Conservation (phyloP, 2,113 vertebrate genomes). For the Columba janthina region DNA sequence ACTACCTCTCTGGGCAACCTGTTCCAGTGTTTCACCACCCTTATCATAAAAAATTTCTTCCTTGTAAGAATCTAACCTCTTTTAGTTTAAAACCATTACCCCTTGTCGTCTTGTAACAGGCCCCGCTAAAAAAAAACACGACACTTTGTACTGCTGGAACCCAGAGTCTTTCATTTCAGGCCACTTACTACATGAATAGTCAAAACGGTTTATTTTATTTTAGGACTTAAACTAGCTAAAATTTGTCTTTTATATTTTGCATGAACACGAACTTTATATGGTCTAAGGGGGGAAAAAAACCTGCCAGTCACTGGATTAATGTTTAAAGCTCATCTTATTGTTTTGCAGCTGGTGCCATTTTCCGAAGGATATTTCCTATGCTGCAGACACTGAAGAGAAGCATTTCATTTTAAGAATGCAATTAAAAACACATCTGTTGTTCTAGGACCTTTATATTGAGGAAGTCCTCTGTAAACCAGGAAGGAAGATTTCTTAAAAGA, state of each 20-base stretch:
- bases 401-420: conserved; percentile 63
- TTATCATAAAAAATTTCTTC: too few species aligned
- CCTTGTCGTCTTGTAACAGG: too few species aligned
- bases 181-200: neutral
- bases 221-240: neutral
- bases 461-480: neutral
- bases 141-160: neutral
- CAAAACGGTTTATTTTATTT: conserved; percentile 2
- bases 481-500: neutral
- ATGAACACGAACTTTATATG: conserved; percentile 46
- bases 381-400: conserved; percentile 39
- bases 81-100: too few species aligned
- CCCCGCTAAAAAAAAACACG: neutral
- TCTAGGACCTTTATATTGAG: conserved; percentile 32
- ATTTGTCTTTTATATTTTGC: conserved; percentile 34
- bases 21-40: too few species aligned
- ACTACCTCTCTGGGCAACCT: too few species aligned
- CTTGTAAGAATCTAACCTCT: too few species aligned
- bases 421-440: conserved; percentile 71
- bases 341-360: conserved; percentile 68
- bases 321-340: conserved; percentile 66
- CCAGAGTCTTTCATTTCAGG: neutral
- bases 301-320: conserved; percentile 47
- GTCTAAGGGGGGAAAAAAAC: conserved; percentile 20
- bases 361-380: conserved; percentile 58